A percentile compares a stretch with the other conserved stretches of the same genome.
Conservation (phyloP, 2,797 vertebrate genomes). For the Somateria mollissima region DNA sequence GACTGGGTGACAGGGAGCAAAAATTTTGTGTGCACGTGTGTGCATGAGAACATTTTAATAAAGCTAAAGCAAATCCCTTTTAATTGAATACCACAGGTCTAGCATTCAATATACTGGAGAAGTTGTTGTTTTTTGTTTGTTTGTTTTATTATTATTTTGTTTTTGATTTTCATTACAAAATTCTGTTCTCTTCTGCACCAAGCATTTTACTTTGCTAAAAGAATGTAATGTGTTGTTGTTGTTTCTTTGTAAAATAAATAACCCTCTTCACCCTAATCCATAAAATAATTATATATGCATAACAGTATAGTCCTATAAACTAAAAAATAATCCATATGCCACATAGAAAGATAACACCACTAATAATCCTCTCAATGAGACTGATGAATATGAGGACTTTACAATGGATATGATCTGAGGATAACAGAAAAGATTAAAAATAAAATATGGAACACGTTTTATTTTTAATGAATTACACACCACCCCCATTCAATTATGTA, state of each 20-base stretch:
- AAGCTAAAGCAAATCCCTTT: background rate
- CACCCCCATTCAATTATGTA: background rate
- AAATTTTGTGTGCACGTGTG: background rate
- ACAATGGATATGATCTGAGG: background rate
- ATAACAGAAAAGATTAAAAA: slow-evolving; percentile 17
- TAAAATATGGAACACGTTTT: slow-evolving; percentile 14
- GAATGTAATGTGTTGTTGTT: background rate
- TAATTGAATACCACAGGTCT: fast-evolving
- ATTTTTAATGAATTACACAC: slow-evolving; percentile 33
- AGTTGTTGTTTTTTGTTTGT: background rate
- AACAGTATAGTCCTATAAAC: background rate
- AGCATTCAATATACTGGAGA: background rate
- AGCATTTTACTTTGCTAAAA: background rate
- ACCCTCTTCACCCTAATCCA: background rate
- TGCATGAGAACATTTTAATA: background rate
- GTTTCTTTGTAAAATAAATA: background rate
- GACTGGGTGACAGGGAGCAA: background rate
- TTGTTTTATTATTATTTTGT: too few relatives aligned
- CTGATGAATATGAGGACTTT: background rate
- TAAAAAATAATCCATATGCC: background rate
- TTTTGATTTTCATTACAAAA: background rate
- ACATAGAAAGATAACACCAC: background rate
- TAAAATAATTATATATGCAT: background rate
- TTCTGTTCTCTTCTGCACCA: background rate
- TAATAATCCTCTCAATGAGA: background rate